Evolutionary conservation across 2,113 vertebrate genomes (phyloP).

Genomic region (Notothenia rossii): DNA sequence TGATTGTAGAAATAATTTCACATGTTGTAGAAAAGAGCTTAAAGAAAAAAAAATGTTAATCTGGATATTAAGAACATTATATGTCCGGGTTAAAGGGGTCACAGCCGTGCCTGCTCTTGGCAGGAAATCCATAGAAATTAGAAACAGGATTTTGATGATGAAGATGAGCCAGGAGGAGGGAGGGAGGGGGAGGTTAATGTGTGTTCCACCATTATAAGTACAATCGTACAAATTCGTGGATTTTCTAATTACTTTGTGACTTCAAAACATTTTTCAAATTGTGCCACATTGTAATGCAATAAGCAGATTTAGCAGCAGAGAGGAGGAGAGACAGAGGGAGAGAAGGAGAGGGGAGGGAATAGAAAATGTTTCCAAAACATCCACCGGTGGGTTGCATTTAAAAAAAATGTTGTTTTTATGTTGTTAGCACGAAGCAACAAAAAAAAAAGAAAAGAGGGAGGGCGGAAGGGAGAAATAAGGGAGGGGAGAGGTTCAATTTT

Average conservation of each 20-base stretch:
- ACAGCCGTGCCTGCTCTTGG: constrained; percentile 69
- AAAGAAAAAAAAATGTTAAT: constrained; percentile 82
- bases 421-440: constrained; percentile 64
- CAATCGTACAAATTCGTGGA: constrained; percentile 56
- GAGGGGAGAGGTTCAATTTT: constrained; percentile 71
- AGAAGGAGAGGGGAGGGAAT: constrained; percentile 41
- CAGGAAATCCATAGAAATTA: constrained; percentile 84
- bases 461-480: constrained; percentile 23
- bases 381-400: constrained; percentile 70
- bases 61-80: constrained; percentile 87
- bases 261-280: constrained; percentile 72
- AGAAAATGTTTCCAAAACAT: constrained; percentile 77
- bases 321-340: constrained; percentile 8
- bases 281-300: constrained; percentile 71
- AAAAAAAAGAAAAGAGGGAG: constrained; percentile 13
- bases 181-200: constrained; percentile 56
- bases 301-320: constrained; percentile 74
- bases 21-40: constrained; percentile 84
- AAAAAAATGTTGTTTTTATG: constrained; percentile 69
- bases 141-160: constrained; percentile 83
- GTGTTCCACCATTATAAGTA: constrained; percentile 49
- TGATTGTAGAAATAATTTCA: constrained; percentile 85
- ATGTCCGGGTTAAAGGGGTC: constrained; percentile 82
- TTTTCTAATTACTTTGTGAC: constrained; percentile 79
- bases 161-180: constrained; percentile 57